Percentiles rank a stretch among this genome's conserved stretches.
Evolutionary conservation across 2,888 invertebrate genomes (phyloP).

Genomic region (Apamea sordens): DNA sequence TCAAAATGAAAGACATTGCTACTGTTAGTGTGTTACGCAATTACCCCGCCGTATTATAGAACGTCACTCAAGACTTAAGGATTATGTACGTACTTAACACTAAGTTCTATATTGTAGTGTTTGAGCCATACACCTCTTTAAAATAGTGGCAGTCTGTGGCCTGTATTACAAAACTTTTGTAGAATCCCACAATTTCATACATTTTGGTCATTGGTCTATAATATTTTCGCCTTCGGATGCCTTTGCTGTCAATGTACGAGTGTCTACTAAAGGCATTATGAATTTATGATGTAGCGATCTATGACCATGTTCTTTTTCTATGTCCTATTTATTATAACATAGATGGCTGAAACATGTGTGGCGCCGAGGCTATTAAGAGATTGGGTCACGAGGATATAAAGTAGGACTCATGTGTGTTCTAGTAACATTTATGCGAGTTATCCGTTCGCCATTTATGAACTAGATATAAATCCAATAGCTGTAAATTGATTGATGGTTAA

Average conservation of each 20-base stretch:
- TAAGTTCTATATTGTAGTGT: background rate
- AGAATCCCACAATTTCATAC: background rate
- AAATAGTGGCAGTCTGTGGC: too few relatives aligned
- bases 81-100: background rate
- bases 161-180: too few relatives aligned
- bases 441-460: conserved; percentile 1
- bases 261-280: background rate
- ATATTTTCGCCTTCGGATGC: background rate
- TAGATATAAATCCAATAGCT: background rate
- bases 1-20: too few relatives aligned
- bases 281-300: background rate
- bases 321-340: conserved; percentile 21
- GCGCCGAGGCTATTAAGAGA: conserved; percentile 24
- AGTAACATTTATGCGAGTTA: conserved; percentile 18
- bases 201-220: background rate
- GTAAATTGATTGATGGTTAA: background rate
- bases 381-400: conserved; percentile 45
- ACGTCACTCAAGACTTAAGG: background rate
- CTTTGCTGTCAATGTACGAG: background rate
- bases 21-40: too few relatives aligned
- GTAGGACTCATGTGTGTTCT: conserved; percentile 33
- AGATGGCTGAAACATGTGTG: conserved; percentile 34
- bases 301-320: background rate
- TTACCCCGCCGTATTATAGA: background rate
- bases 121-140: background rate